A percentile compares a stretch with the other conserved stretches of the same genome.
phyloP scores from a whole-genome alignment of 2,888 invertebrate genomes.

The Bimastos eiseni region DNA sequence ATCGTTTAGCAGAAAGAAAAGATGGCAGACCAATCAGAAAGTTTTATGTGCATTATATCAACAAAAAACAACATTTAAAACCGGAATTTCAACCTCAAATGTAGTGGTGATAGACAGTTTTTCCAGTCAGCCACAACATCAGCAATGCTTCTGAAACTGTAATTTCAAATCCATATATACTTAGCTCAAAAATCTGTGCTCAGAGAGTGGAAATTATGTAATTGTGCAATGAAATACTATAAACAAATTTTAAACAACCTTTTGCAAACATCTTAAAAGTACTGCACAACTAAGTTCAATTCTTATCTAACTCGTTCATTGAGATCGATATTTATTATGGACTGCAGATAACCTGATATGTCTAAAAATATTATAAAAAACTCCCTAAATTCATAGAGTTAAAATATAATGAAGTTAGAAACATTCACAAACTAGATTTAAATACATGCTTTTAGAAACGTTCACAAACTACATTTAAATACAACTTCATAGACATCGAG shows the following conservation, averaged over 20 bases:
- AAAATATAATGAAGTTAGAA: not conserved
- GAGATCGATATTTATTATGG: not conserved
- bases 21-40: not conserved
- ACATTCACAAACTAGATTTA: not conserved
- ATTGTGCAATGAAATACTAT: not conserved
- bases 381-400: not conserved
- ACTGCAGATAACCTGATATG: not conserved
- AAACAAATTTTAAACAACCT: not conserved
- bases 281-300: not conserved
- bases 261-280: not conserved
- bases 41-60: not conserved
- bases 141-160: not conserved
- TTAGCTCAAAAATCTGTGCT: not conserved
- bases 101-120: not conserved
- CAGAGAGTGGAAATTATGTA: not conserved
- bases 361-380: not conserved
- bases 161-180: not conserved
- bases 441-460: not conserved
- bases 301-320: not conserved
- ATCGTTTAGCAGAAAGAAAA: not conserved
- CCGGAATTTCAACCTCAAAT: not conserved
- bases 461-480: not conserved
- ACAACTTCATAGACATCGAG: not conserved
- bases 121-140: not conserved
- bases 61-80: not conserved